Base-by-base conservation (phyloP, 2,888 invertebrate genomes). In the Sphaerophoria rueppellii region DNA sequence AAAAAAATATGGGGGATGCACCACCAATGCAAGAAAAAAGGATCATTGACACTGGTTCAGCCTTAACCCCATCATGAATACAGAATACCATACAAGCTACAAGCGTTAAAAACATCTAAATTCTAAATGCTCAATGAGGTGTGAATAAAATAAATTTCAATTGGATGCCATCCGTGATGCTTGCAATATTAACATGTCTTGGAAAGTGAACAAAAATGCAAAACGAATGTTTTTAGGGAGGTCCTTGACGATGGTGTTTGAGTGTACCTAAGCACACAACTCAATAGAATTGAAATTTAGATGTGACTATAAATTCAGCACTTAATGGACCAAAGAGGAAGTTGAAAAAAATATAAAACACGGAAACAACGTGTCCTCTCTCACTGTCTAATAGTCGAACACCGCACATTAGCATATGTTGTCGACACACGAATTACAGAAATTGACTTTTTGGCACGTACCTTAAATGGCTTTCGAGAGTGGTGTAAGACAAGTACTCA, bases 241-340 rank as follows among this genome's bases (percentile, higher is more conserved):
- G 43, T 78, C 24, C 55, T 60, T 16, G 55, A 35, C 43, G 46
- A 61, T 48, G 35, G n/a, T 34, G 11, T 24, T 24, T 24, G 24
- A 24, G 24, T 24, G 40, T 43, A 43, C 67, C 55, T 80, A 35
- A 70, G 79, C 82, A 88, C 82, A 88, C 87, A 88, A 86, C 87
- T 88, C 87, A 88, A 88, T 88, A 87, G 88, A 88, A 88, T 86
- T 82, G 83, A 87, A 88, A 87, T 88, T 87, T 87, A 88, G 86
- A 83, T 86, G 71, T 87, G 87, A 88, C 89, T 90, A 89, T 91
- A 91, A 91, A 91, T 91, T 89, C 88, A 88, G 74, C 88, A 90
- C 89, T 91, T 91, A 91, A 91, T 91, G 91, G 88, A 87, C 89
- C 90, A 91, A 90, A 89, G 90, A 89, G 89, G 88, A 40, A 58